Evolutionary conservation across 2,888 invertebrate species (phyloP).

Genomic region (Arge pagana): DNA sequence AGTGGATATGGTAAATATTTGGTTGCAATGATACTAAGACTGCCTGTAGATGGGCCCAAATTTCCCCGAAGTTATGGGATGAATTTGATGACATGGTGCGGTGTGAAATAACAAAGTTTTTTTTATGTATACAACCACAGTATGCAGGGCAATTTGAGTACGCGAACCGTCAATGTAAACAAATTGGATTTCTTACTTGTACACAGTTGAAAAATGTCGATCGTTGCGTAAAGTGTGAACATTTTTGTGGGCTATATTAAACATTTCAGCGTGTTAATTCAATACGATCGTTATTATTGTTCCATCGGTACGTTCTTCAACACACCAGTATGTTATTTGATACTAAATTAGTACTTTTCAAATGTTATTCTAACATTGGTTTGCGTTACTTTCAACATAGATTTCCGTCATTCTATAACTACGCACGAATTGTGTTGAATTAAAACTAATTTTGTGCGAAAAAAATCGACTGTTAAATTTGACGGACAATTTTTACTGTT

Average conservation of each 20-base stretch:
- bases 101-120: constrained; percentile 30
- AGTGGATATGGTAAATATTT: constrained; percentile 40
- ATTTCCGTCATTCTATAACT: no score
- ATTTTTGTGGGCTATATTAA: no score
- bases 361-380: no score
- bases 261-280: no score
- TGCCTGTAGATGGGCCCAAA: constrained; percentile 42
- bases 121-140: constrained; percentile 27
- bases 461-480: background rate
- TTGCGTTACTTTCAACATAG: no score
- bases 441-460: no score
- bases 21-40: constrained; percentile 33
- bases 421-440: no score
- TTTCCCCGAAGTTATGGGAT: constrained; percentile 38
- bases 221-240: no score
- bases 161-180: constrained; percentile 30
- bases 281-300: background rate
- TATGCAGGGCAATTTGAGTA: constrained; percentile 27
- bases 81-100: constrained; percentile 43
- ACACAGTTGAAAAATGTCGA: constrained; percentile 12
- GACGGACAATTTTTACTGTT: background rate
- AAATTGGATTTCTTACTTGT: constrained; percentile 26
- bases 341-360: no score
- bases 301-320: background rate
- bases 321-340: no score